These are phyloP conservation scores for Moxostoma hubbsi DNA, from an alignment of 2,797 vertebrate species.

Conservation along the genomic window DNA sequence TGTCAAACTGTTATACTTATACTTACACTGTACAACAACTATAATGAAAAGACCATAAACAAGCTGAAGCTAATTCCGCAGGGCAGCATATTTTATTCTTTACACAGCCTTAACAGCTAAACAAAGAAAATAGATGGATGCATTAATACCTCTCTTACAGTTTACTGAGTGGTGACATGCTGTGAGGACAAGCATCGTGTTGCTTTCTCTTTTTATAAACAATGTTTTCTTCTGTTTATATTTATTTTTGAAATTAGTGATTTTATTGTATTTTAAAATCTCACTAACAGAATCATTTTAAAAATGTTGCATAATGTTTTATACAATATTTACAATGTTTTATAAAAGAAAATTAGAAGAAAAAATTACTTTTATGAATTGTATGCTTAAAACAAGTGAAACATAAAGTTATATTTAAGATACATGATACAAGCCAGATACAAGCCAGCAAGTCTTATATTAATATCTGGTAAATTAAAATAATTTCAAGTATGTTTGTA, in stretches of 20 bases:
- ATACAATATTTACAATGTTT: no score
- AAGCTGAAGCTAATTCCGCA: not conserved
- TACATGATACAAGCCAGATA: no score
- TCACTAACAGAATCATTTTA: not conserved
- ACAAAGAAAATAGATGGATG: not conserved
- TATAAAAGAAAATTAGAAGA: no score
- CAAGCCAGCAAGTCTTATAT: no score
- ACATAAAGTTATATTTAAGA: no score
- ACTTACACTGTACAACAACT: constrained; percentile 1
- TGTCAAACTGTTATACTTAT: constrained; percentile 22
- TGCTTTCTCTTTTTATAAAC: not conserved
- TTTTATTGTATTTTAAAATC: not conserved
- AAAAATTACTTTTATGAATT: no score
- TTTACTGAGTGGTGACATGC: not conserved
- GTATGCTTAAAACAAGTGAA: no score
- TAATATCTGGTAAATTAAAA: no score
- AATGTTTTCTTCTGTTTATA: not conserved
- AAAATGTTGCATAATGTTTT: no score
- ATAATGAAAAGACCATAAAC: not conserved
- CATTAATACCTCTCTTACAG: not conserved
- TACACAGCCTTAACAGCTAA: constrained; percentile 2
- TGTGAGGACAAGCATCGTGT: not conserved
- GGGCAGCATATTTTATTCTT: constrained; percentile 13
- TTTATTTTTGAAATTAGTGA: not conserved
- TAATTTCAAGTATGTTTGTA: no score